Percentiles rank a stretch among this genome's conserved stretches.
Evolutionary conservation across 2,888 invertebrate genomes (phyloP).

Genomic region (Aelia acuminata): DNA sequence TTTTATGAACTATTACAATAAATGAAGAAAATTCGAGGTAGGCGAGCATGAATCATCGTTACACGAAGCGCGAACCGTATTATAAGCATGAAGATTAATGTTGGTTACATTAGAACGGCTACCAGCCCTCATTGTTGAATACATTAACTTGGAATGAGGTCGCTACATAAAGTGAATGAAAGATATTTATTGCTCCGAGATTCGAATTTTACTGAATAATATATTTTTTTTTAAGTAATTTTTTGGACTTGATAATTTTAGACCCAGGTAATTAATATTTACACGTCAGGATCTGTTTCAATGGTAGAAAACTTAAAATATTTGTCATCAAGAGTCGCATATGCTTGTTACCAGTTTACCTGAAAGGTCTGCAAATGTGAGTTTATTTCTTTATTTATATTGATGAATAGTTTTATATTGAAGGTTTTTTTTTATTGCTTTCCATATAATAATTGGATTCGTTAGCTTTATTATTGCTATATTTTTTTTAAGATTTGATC

Average conservation of each 20-base stretch:
- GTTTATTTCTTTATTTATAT: too few species aligned
- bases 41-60: neutral
- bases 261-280: too few species aligned
- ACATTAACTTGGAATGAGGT: slow-evolving; percentile 19
- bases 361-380: too few species aligned
- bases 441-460: too few species aligned
- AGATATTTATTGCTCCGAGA: neutral
- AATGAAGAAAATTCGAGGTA: neutral
- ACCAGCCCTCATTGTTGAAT: neutral
- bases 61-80: neutral
- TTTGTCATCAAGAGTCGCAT: too few species aligned
- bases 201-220: neutral
- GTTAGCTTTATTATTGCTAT: too few species aligned
- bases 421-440: too few species aligned
- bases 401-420: too few species aligned
- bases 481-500: too few species aligned
- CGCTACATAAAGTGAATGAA: neutral
- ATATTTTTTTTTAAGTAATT: neutral
- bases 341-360: too few species aligned
- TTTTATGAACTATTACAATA: neutral
- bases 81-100: slow-evolving; percentile 35
- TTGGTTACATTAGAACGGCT: neutral
- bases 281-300: too few species aligned
- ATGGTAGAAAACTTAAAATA: too few species aligned
- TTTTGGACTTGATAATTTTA: neutral